Percentiles rank a stretch among this genome's conserved stretches.
These are phyloP conservation scores for Troglohyphantes excavatus DNA, from an alignment of 2,888 invertebrate species.

Conservation along the genomic window DNA sequence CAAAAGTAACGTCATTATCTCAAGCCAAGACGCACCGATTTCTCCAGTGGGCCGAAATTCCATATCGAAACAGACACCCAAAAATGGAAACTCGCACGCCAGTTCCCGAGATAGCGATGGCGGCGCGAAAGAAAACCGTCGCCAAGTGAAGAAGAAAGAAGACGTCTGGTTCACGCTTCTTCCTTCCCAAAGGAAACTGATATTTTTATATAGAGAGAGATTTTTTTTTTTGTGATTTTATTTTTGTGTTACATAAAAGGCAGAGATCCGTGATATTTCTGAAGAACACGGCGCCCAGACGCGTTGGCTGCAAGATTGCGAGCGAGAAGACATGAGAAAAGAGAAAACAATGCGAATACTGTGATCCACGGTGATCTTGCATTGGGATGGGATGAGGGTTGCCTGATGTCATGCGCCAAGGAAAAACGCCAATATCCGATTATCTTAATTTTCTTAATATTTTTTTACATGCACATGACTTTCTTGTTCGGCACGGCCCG, in stretches of 20 bases:
- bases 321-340: neutral
- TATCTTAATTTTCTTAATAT: too few species aligned
- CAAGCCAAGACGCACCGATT: too few species aligned
- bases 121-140: neutral
- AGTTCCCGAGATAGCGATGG: too few species aligned
- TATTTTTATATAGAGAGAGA: too few species aligned
- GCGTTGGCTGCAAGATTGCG: constrained; percentile 55
- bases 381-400: neutral
- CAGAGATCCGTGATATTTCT: constrained; percentile 8
- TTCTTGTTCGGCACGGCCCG: too few species aligned
- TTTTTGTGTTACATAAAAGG: neutral
- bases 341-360: constrained; percentile 58
- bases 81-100: constrained; percentile 29
- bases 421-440: neutral
- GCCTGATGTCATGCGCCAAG: neutral
- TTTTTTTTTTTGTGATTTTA: constrained; percentile 31
- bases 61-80: neutral
- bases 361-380: neutral
- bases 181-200: constrained; percentile 20
- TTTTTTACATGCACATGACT: too few species aligned
- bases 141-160: neutral
- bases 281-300: constrained; percentile 66
- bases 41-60: too few species aligned
- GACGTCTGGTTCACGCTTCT: too few species aligned
- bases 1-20: too few species aligned